Percentiles rank a stretch among this genome's conserved stretches.
phyloP scores from a whole-genome alignment of 2,797 vertebrate species.

The Benthosema pterotum region DNA sequence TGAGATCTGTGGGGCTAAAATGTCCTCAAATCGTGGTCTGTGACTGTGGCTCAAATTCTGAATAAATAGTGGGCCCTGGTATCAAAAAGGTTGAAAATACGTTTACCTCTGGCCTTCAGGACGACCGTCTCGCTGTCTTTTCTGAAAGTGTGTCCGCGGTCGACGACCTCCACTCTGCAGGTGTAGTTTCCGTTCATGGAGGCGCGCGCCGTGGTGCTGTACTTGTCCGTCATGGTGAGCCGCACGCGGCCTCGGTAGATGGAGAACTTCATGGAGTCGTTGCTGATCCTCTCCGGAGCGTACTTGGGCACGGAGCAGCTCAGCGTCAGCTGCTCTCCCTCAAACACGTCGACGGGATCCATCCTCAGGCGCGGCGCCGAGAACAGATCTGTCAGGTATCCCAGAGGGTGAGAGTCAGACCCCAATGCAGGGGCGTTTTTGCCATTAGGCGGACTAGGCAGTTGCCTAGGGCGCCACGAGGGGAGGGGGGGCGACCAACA shows the following conservation, averaged over 20 bases:
- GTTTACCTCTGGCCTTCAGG: constrained; percentile 71
- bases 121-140: constrained; percentile 61
- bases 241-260: constrained; percentile 56
- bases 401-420: constrained; percentile 6
- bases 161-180: constrained; percentile 45
- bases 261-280: constrained; percentile 39
- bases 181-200: constrained; percentile 67
- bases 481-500: too few species aligned
- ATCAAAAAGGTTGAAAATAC: too few species aligned
- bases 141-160: not conserved
- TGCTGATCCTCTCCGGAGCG: constrained; percentile 37
- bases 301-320: constrained; percentile 55
- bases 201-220: not conserved
- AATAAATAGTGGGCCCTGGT: too few species aligned
- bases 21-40: too few species aligned
- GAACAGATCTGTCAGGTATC: constrained; percentile 70
- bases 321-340: constrained; percentile 49
- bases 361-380: constrained; percentile 66
- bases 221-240: not conserved
- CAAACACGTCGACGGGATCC: constrained; percentile 54
- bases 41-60: too few species aligned
- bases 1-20: too few species aligned
- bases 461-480: too few species aligned
- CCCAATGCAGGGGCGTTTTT: too few species aligned
- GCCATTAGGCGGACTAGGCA: too few species aligned